Evolutionary conservation across 2,888 invertebrate genomes (phyloP), one percentile per base, ranked within the genome.

Genomic region (Apodemia mormo): DNA sequence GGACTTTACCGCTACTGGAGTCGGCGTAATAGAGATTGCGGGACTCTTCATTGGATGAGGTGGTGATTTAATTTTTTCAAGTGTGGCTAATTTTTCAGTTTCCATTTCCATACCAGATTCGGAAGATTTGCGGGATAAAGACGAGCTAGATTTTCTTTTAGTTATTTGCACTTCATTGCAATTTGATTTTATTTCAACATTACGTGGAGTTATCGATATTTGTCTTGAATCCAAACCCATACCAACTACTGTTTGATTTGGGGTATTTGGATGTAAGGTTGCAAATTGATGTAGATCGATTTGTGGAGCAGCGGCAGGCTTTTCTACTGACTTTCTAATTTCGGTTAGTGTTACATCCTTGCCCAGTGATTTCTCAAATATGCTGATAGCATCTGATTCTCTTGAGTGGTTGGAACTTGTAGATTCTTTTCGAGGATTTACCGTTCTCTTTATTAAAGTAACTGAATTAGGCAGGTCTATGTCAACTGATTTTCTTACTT

Each of bases 271-370:
- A 67, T 90, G 92, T 37, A 92, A 76, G 9, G 87, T 87, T 2
- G 92, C 89, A 69, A 91, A 88, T 70, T 90, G 90, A 74, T 92
- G 89, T 64, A 92, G 77, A 69, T 91, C 92, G 22, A 89, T 84
- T 66, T 83, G 87, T 22, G 86, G 75, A 0, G 78, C 72, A 0
- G 87, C 74, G 5, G 80, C 78, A 8, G 85, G 77, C 75, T 90
- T 93, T 58, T 93, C 94, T 12, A 87, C 90, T 9, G 93, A 91
- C 75, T 94, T 94, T 73, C 91, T 87, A 73, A 94, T 89, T 79
- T 94, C 94, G 68, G 92, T 93, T 71, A 94, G 79, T 29, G 93
- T 93, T 29, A 94, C 92, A 81, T 93, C 94, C 76, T 92, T 93
- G 70, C 93, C 93, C 65, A 93, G 76, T 33, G 93, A 88, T 74